Base-by-base conservation (phyloP, 2,113 vertebrate species). In the Ciconia stormi region DNA sequence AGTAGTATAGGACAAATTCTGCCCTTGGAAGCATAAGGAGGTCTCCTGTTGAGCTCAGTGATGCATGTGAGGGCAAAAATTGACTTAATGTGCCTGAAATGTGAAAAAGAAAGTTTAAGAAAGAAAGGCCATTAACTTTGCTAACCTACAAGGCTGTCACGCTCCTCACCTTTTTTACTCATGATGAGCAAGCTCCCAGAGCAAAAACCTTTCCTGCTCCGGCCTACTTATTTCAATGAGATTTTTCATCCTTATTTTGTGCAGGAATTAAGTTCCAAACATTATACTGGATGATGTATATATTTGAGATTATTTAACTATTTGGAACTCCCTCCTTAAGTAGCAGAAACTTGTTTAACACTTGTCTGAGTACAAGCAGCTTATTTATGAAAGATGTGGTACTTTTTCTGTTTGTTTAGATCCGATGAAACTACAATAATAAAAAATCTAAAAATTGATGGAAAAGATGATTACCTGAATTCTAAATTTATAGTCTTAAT, bases 21-120 rank as follows among this genome's bases (percentile, higher is more conserved):
- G 76, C 67, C 80, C 89, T 89, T 95, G 63, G 63, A 89, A 95
- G 32, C 66, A 86, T 92, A 90, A 53, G 50, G 71, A 87, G 42
- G 40, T 73, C 52, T 95, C 94, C 96, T 96, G 42, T 94, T 89
- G 93, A 96, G 93, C 90, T 94, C 94, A 91, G 56, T 82, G 88
- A 90, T 88, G 85, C 93, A 88, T 96, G 36, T 53, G 82, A 95
- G 90, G 79, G 58, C 50, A 95, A 65, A 90, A 74, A 63, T 87
- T 93, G 92, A 96, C 88, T 89, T 95, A 86, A 78, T 63, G 63
- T 81, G 40, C 87, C 85, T 90, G 71, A 93, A 95, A 92, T 55
- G 42, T 50, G 67, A 73, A 90, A 62, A 81, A 78, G 15, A 89
- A 87, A 84, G 76, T 92, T 90, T 83, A 71, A 81, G 63, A 76